A percentile compares a stretch with the other conserved stretches of the same genome.
phyloP scores from a whole-genome alignment of 2,113 vertebrate species.

The Onychostoma macrolepis region DNA sequence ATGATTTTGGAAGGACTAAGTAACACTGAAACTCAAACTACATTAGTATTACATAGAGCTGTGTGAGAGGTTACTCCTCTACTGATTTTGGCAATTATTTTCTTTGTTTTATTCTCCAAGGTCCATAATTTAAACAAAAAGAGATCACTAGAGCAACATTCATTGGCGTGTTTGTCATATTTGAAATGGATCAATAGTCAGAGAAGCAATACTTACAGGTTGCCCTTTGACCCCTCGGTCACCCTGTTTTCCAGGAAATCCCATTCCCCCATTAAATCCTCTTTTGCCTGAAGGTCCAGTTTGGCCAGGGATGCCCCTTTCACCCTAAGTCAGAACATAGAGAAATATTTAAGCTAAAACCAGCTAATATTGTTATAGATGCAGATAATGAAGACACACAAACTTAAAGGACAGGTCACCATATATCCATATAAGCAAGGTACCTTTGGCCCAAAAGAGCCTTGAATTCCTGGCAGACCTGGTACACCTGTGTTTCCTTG shows the following conservation, averaged over 20 bases:
- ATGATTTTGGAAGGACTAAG: not conserved
- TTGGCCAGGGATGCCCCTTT: conserved; percentile 87
- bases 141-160: not conserved
- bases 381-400: not conserved
- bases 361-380: not conserved
- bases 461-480: conserved; percentile 90
- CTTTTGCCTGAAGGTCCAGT: conserved; percentile 83
- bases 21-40: not conserved
- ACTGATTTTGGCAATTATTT: not conserved
- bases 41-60: not conserved
- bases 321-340: conserved; percentile 77
- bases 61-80: not conserved
- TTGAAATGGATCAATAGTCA: not conserved
- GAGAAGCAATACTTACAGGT: conserved; percentile 76
- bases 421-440: not conserved
- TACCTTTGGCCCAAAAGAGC: conserved; percentile 91
- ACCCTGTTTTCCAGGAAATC: conserved; percentile 85
- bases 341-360: not conserved
- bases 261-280: conserved; percentile 82
- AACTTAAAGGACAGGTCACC: not conserved
- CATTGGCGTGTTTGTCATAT: not conserved
- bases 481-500: conserved; percentile 81
- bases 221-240: conserved; percentile 87
- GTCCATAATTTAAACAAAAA: not conserved
- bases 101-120: not conserved